Evolutionary conservation across 1,140 invertebrate species (phyloP).

Genomic region (Asbolus verrucosus): DNA sequence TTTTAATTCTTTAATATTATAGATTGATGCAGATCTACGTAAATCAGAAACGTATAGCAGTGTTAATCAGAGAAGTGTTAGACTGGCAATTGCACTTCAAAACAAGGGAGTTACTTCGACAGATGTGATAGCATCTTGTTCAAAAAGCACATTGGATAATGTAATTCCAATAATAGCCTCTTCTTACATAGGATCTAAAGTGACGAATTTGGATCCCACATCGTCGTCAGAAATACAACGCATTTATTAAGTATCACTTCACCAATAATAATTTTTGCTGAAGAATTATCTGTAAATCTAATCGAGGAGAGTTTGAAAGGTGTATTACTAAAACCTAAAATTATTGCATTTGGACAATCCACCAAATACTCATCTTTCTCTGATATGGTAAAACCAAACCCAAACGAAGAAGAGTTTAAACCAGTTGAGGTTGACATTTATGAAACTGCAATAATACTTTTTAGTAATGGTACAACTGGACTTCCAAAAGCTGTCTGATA

Average conservation of each 20-base stretch:
- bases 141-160: conserved; percentile 25
- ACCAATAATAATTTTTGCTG: conserved; percentile 58
- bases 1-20: background rate
- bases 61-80: conserved; percentile 22
- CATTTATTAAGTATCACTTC: conserved; percentile 50
- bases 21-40: background rate
- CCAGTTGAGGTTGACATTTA: conserved; percentile 50
- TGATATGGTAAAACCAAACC: conserved; percentile 46
- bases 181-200: conserved; percentile 19
- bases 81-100: conserved; percentile 29
- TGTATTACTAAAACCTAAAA: conserved; percentile 45
- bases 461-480: conserved; percentile 80
- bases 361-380: conserved; percentile 43
- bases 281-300: conserved; percentile 41
- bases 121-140: conserved; percentile 34
- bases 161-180: conserved; percentile 16
- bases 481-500: conserved; percentile 80
- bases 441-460: conserved; percentile 63
- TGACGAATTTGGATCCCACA: conserved; percentile 53
- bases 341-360: conserved; percentile 49
- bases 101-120: conserved; percentile 26
- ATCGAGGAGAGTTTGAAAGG: conserved; percentile 48
- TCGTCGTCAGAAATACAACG: conserved; percentile 47
- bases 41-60: conserved; percentile 23
- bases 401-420: conserved; percentile 54